Evolutionary conservation across 2,888 invertebrate species (phyloP), one percentile per base, ranked within the genome.

Genomic region (Artemia sp.): DNA sequence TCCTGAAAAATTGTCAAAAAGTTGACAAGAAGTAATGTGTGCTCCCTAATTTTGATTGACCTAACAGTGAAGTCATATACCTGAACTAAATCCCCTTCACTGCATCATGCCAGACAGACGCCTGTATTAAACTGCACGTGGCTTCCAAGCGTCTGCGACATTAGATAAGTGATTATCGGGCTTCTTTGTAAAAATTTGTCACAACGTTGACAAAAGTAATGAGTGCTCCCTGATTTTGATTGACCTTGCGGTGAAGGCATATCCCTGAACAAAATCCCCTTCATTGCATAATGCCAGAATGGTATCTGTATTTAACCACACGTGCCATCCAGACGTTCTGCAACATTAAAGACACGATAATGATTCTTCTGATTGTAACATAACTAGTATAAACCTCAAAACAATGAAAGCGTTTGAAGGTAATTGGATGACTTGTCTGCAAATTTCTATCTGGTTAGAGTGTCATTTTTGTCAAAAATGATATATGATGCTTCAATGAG

Each of bases 161-260:
- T 4, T 38, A 38, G 4, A 38, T 38, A 38, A 38, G 38, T 38
- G 38, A 38, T 38, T 19, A 38, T 38, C 38, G 6, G 38, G 6
- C 38, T 38, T 38, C 38, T 38, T 38, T 6, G 38, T 38, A 6
- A 38, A 38, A 38, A 38, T 5, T 38, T 38, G 6, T 38, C 6
- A 38, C 38, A 38, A 38, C 5, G 38, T 74, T 73, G 81, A 78
- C 78, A 90, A 89, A n/a, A 92, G 85, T 6, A 91, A 87, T 51
- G 95, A 82, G 68, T 89, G 87, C 78, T 96, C 95, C 6, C 90
- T 92, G 14, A 90, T 85, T 70, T 87, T 83, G 76, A 97, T 82
- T 0, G 95, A 93, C 12, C 92, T 81, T 1, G 88, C 86, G 0
- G 93, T 92, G 79, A 97, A 97, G 0, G 95, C 92, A 78, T 96